Conservation (phyloP, 2,888 invertebrate genomes). For the Heliconius ismenius region DNA sequence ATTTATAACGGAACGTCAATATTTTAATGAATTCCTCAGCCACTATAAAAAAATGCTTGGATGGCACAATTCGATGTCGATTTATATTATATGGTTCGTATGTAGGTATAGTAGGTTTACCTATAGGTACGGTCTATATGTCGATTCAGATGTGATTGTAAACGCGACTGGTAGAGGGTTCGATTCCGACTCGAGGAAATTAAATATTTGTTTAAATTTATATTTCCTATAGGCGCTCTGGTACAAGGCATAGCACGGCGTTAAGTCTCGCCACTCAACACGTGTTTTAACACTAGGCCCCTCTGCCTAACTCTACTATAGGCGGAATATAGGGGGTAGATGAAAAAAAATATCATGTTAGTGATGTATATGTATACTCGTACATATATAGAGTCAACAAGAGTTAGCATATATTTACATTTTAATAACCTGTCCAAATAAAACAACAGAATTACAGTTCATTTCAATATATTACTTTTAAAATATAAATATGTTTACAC, state of each 20-base stretch:
- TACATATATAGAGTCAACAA: neutral
- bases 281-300: too few relatives aligned
- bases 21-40: conserved; percentile 62
- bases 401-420: neutral
- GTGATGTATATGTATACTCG: too few relatives aligned
- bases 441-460: conserved; percentile 43
- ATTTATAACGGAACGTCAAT: conserved; percentile 61
- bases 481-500: conserved; percentile 61
- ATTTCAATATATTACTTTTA: conserved; percentile 68
- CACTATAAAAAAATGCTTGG: conserved; percentile 41
- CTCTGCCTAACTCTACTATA: too few relatives aligned
- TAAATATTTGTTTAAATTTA: too few relatives aligned
- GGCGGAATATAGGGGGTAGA: too few relatives aligned
- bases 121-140: neutral
- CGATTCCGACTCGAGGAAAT: too few relatives aligned
- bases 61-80: neutral
- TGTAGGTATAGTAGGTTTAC: neutral
- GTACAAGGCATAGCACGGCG: too few relatives aligned
- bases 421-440: neutral
- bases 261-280: too few relatives aligned
- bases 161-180: too few relatives aligned
- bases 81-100: neutral
- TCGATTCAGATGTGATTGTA: neutral
- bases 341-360: too few relatives aligned
- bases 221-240: too few relatives aligned